A percentile compares a stretch with the other conserved stretches of the same genome.
Conservation (phyloP, 2,113 vertebrate genomes). For the Sclerurus mexicanus region DNA sequence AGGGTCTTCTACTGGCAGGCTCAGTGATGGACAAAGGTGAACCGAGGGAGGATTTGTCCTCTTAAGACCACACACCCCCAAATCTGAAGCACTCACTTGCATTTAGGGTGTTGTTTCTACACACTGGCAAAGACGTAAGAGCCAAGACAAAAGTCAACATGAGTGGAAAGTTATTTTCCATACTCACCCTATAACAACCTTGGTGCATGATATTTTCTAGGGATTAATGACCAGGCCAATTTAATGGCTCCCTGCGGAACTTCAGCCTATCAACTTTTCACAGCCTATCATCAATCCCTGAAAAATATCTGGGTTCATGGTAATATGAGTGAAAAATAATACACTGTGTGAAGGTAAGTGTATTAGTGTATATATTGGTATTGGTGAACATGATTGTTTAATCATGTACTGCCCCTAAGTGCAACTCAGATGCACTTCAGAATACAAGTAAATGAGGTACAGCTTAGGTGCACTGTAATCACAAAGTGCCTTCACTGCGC, state of each 20-base stretch:
- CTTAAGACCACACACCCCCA: background rate
- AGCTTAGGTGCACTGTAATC: constrained; percentile 32
- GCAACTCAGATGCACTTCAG: constrained; percentile 19
- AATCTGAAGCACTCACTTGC: background rate
- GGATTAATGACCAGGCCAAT: constrained; percentile 70
- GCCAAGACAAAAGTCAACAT: background rate
- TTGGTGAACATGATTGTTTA: constrained; percentile 4
- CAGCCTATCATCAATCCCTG: constrained; percentile 70
- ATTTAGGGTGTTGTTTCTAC: background rate
- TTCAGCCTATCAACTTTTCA: constrained; percentile 72
- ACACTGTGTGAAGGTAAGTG: background rate
- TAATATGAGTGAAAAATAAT: constrained; percentile 71
- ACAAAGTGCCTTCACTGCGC: constrained; percentile 1
- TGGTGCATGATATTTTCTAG: constrained; percentile 67
- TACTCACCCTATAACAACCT: constrained; percentile 67
- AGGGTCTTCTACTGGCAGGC: background rate
- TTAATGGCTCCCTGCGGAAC: constrained; percentile 69
- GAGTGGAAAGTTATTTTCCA: constrained; percentile 36
- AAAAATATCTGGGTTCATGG: constrained; percentile 66
- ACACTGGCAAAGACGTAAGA: background rate
- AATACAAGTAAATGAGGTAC: constrained; percentile 9
- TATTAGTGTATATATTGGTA: background rate
- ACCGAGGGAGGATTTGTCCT: background rate
- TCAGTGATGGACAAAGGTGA: background rate
- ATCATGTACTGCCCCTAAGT: constrained; percentile 14